Evolutionary conservation across 2,797 vertebrate species (phyloP).

Genomic region (Pagetopsis macropterus): DNA sequence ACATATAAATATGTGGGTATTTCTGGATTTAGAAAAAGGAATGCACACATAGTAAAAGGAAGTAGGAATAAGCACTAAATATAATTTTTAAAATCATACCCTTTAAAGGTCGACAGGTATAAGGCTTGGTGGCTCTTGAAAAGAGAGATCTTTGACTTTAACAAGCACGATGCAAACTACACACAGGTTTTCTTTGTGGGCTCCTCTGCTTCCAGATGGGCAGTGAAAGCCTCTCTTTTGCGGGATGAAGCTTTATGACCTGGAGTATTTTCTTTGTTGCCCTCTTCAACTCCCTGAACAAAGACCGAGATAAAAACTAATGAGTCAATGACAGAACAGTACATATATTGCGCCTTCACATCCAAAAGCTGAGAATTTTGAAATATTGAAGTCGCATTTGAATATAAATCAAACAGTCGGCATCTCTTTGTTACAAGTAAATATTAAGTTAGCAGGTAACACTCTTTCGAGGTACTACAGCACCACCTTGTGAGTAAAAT

Average conservation of each 20-base stretch:
- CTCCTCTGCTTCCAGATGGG: conserved; percentile 46
- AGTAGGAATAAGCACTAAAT: neutral
- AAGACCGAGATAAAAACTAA: conserved; percentile 11
- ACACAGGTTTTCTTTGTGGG: conserved; percentile 67
- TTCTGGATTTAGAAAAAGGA: conserved; percentile 6
- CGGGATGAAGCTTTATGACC: conserved; percentile 50
- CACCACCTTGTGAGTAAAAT: conserved; percentile 59
- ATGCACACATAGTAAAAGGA: neutral
- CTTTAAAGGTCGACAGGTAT: neutral
- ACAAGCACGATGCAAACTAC: conserved; percentile 46
- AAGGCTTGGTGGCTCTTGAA: neutral
- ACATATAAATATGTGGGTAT: conserved; percentile 27
- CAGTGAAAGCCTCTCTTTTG: conserved; percentile 65
- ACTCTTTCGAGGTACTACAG: conserved; percentile 13
- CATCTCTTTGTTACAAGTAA: neutral
- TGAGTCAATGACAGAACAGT: neutral
- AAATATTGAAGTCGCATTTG: neutral
- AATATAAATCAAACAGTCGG: neutral
- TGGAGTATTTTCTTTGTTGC: conserved; percentile 53
- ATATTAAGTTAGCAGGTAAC: neutral
- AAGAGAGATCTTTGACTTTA: neutral
- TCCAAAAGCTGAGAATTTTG: neutral
- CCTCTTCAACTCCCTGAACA: conserved; percentile 55
- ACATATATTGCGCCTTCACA: neutral
- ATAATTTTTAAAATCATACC: neutral